A percentile compares a stretch with the other conserved stretches of the same genome.
These are phyloP conservation scores for Calliphora vicina DNA, from an alignment of 1,140 invertebrate genomes.

Conservation along the genomic window DNA sequence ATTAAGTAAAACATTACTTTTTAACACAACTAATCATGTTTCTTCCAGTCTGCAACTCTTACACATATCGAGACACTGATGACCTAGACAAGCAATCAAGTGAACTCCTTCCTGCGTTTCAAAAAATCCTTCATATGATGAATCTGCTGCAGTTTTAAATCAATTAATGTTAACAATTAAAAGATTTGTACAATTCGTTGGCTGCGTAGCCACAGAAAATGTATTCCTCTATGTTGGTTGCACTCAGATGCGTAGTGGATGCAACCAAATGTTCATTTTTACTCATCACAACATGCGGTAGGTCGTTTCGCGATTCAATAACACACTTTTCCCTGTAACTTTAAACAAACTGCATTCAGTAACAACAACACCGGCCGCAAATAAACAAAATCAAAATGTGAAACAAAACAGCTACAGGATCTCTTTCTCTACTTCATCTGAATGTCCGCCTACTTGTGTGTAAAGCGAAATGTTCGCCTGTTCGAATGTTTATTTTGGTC, in stretches of 20 bases:
- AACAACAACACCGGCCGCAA: not conserved
- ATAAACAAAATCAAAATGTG: not conserved
- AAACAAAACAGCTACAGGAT: not conserved
- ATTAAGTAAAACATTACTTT: constrained; percentile 25
- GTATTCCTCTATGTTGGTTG: not conserved
- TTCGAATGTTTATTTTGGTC: not conserved
- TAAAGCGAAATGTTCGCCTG: not conserved
- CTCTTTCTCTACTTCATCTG: not conserved
- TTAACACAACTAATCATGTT: constrained; percentile 29
- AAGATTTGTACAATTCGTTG: constrained; percentile 16
- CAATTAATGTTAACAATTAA: constrained; percentile 35
- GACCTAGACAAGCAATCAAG: not conserved
- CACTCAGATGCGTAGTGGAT: not conserved
- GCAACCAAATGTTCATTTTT: not conserved
- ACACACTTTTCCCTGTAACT: constrained; percentile 28
- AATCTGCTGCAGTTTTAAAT: constrained; percentile 3
- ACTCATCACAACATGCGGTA: constrained; percentile 23
- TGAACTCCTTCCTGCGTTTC: not conserved
- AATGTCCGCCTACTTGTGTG: constrained; percentile 28
- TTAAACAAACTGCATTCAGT: not conserved
- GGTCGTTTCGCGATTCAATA: constrained; percentile 27
- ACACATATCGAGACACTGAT: not conserved
- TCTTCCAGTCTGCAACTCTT: not conserved
- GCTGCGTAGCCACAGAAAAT: constrained; percentile 11
- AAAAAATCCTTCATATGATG: not conserved